Conservation (phyloP, 2,797 vertebrate species). For the Sandelia bainsii region DNA sequence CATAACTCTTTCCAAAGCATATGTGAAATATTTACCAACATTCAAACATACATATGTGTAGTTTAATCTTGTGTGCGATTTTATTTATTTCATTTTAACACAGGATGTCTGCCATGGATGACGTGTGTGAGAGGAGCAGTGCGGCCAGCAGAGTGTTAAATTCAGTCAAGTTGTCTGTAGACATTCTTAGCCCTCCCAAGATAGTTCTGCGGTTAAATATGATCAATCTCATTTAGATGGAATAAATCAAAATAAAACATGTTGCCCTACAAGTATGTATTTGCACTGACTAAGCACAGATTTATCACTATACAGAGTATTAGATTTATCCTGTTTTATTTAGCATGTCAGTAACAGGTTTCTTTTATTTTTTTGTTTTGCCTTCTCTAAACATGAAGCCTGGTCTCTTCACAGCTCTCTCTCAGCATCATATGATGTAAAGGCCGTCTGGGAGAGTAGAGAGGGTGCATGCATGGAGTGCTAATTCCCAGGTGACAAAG, state of each 20-base stretch:
- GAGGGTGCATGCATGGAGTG: constrained; percentile 79
- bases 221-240: constrained; percentile 15
- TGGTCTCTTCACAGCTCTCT: constrained; percentile 33
- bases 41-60: constrained; percentile 38
- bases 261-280: constrained; percentile 15
- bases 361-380: background rate
- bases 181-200: constrained; percentile 11
- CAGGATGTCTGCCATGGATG: constrained; percentile 39
- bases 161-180: constrained; percentile 24
- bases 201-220: constrained; percentile 26
- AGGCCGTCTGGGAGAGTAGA: constrained; percentile 68
- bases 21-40: background rate
- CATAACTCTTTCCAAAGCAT: background rate
- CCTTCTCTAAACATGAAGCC: constrained; percentile 21
- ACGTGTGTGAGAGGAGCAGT: constrained; percentile 34
- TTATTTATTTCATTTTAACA: constrained; percentile 61
- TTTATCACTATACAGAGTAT: constrained; percentile 21
- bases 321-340: constrained; percentile 17
- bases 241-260: constrained; percentile 31
- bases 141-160: constrained; percentile 37
- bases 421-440: constrained; percentile 72
- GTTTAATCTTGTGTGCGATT: constrained; percentile 39
- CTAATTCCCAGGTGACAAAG: constrained; percentile 86
- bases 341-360: constrained; percentile 24
- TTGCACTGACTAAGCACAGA: constrained; percentile 3